phyloP scores from a whole-genome alignment of 92 coral and sea anemone species.

The Montipora capitata region DNA sequence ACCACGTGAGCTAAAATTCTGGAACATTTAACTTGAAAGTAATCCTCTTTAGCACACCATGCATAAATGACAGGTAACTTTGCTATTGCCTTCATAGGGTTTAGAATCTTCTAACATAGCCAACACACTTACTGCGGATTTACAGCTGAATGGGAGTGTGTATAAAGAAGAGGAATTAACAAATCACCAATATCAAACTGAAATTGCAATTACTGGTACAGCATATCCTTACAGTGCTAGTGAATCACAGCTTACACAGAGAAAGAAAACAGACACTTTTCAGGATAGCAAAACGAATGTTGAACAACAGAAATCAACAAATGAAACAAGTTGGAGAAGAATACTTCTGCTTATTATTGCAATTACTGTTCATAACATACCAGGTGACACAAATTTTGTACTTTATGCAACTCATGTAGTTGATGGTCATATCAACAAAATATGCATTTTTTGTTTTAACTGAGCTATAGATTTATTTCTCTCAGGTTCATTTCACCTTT shows the following conservation, averaged over 20 bases:
- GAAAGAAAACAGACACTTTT: slow-evolving; percentile 48
- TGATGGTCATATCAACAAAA: too few relatives aligned
- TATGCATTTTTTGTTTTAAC: too few relatives aligned
- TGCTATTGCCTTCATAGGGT: slow-evolving; percentile 62
- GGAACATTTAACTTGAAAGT: too few relatives aligned
- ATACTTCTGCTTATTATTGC: slow-evolving; percentile 92
- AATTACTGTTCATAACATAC: slow-evolving; percentile 97
- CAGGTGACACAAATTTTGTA: slow-evolving; percentile 71
- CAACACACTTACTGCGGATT: slow-evolving; percentile 47
- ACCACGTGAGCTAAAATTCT: too few relatives aligned
- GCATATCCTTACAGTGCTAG: slow-evolving; percentile 22
- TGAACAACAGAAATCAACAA: slow-evolving; percentile 37
- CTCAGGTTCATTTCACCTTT: neutral
- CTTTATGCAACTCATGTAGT: neutral
- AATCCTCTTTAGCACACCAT: too few relatives aligned
- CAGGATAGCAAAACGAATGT: neutral
- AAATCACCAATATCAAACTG: slow-evolving; percentile 26
- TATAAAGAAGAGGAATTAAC: slow-evolving; percentile 31
- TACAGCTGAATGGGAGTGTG: slow-evolving; percentile 22
- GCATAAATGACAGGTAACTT: slow-evolving; percentile 49
- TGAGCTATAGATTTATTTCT: too few relatives aligned
- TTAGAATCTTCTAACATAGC: slow-evolving; percentile 69
- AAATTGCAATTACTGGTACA: slow-evolving; percentile 11
- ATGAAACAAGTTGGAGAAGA: slow-evolving; percentile 90
- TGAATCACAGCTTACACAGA: slow-evolving; percentile 21